These are phyloP conservation scores for Hyperoplus immaculatus DNA, from an alignment of 2,797 vertebrate species.

Conservation along the genomic window DNA sequence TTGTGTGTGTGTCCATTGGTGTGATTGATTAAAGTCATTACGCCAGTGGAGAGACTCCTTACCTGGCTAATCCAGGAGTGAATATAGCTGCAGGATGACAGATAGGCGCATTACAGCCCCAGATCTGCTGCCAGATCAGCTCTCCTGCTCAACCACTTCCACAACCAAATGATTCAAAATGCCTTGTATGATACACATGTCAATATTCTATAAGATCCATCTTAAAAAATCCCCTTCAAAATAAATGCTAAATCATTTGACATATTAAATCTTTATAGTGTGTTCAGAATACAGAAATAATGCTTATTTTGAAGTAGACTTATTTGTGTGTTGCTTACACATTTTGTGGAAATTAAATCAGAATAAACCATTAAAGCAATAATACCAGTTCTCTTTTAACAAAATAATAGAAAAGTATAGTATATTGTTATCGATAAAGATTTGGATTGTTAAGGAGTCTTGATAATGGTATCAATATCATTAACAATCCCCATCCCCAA, in stretches of 20 bases:
- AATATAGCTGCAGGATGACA: conserved; percentile 80
- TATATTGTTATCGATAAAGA: no score
- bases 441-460: no score
- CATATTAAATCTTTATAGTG: not conserved
- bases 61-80: conserved; percentile 83
- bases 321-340: not conserved
- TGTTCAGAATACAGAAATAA: not conserved
- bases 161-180: conserved; percentile 62
- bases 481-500: no score
- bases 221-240: conserved; percentile 24
- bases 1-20: conserved; percentile 44
- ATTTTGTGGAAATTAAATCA: not conserved
- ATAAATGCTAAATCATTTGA: not conserved
- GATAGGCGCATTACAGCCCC: conserved; percentile 76
- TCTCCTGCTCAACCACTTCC: conserved; percentile 52
- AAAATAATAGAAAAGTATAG: no score
- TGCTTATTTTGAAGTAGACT: not conserved
- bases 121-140: conserved; percentile 68
- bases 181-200: conserved; percentile 47
- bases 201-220: conserved; percentile 47
- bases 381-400: no score
- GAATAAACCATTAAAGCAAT: not conserved
- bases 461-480: no score
- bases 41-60: conserved; percentile 78
- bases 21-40: conserved; percentile 88